These are phyloP conservation scores for Eleginops maclovinus DNA, from an alignment of 2,113 vertebrate genomes.

Conservation along the genomic window DNA sequence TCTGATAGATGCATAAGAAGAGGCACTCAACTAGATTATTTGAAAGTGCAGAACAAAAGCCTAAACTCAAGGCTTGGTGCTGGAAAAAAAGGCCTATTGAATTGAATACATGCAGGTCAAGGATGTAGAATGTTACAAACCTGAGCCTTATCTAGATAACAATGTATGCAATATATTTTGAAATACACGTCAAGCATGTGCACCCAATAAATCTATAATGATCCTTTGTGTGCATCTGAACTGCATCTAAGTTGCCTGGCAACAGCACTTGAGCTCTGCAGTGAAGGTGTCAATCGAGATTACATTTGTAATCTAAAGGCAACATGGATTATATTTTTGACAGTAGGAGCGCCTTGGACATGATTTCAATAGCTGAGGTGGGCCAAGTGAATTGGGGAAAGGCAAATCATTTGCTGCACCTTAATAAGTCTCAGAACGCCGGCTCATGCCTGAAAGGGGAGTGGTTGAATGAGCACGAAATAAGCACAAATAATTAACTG, in stretches of 20 bases:
- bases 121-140: constrained; percentile 50
- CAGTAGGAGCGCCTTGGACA: constrained; percentile 65
- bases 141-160: constrained; percentile 45
- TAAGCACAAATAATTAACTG: constrained; percentile 68
- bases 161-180: constrained; percentile 49
- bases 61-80: constrained; percentile 24
- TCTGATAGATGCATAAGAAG: constrained; percentile 74
- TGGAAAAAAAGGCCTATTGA: constrained; percentile 39
- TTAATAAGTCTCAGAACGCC: constrained; percentile 45
- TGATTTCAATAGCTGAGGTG: constrained; percentile 65
- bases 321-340: constrained; percentile 75
- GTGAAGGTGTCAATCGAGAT: constrained; percentile 78
- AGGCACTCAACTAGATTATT: constrained; percentile 73
- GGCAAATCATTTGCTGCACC: constrained; percentile 41
- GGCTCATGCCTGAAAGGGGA: constrained; percentile 24
- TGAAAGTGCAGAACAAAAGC: constrained; percentile 38
- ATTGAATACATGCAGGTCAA: constrained; percentile 20
- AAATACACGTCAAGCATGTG: constrained; percentile 69
- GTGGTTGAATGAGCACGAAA: constrained; percentile 50
- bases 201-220: constrained; percentile 76
- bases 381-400: constrained; percentile 61
- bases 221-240: constrained; percentile 75
- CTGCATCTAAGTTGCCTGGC: constrained; percentile 81
- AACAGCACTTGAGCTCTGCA: constrained; percentile 73
- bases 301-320: constrained; percentile 78